Evolutionary conservation across 2,113 vertebrate species (phyloP).

Genomic region (Sturnus vulgaris): DNA sequence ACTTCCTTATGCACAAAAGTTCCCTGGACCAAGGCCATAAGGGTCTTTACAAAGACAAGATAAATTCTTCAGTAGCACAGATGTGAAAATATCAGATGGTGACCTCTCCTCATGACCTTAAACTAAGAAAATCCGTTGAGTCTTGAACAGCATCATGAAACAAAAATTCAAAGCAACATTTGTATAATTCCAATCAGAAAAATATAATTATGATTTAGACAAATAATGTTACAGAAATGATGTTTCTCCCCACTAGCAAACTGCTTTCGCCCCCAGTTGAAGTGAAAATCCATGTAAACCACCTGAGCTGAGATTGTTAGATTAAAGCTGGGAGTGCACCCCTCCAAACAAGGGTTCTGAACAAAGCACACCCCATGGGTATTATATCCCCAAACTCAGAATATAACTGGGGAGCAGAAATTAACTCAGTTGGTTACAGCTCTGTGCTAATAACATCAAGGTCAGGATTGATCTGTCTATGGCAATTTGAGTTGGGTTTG

Average conservation of each 20-base stretch:
- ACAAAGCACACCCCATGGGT: not conserved
- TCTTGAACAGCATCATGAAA: not conserved
- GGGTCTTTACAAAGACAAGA: not conserved
- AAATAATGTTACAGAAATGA: not conserved
- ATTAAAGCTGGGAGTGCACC: not conserved
- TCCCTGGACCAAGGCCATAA: not conserved
- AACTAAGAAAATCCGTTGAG: not conserved
- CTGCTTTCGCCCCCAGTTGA: not conserved
- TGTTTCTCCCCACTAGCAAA: not conserved
- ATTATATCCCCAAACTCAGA: not conserved
- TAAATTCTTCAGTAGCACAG: not conserved
- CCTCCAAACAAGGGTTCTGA: not conserved
- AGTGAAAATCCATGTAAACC: not conserved
- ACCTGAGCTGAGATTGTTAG: not conserved
- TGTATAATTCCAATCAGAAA: not conserved
- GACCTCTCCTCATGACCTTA: not conserved
- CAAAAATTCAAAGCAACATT: not conserved
- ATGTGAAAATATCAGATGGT: not conserved
- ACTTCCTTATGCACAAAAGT: not conserved
- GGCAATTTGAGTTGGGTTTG: fast-evolving
- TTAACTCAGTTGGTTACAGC: not conserved
- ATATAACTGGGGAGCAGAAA: not conserved
- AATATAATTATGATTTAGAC: not conserved
- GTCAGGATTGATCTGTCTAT: fast-evolving
- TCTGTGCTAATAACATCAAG: too few relatives aligned